These are phyloP conservation scores for Characodon lateralis DNA, from an alignment of 2,797 vertebrate genomes.

Conservation along the genomic window DNA sequence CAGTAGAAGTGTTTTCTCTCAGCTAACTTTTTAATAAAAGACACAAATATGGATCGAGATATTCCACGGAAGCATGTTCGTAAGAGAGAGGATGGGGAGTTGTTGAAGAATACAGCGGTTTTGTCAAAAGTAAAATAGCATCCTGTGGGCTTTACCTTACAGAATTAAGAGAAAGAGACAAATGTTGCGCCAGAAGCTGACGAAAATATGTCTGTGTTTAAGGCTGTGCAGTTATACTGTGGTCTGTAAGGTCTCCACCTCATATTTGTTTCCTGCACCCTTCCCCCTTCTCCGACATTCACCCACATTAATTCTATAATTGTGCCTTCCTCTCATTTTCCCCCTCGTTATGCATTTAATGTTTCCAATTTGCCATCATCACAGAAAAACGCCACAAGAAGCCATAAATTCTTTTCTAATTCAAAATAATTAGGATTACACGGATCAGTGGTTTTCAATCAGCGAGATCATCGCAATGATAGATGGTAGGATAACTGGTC, in stretches of 20 bases:
- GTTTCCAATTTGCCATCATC: constrained; percentile 82
- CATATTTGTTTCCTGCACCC: constrained; percentile 59
- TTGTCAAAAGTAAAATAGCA: constrained; percentile 65
- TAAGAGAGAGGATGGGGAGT: constrained; percentile 64
- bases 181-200: constrained; percentile 52
- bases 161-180: constrained; percentile 60
- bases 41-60: constrained; percentile 71
- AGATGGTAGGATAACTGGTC: constrained; percentile 96
- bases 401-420: constrained; percentile 96
- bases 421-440: constrained; percentile 99
- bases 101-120: constrained; percentile 66
- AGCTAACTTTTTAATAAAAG: constrained; percentile 78
- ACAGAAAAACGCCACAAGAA: constrained; percentile 78
- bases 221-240: constrained; percentile 23
- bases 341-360: constrained; percentile 81
- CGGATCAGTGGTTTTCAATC: constrained; percentile 98
- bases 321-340: constrained; percentile 79
- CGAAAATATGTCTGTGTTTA: constrained; percentile 42
- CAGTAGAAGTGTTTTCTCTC: constrained; percentile 73
- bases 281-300: constrained; percentile 71
- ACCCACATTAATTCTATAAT: constrained; percentile 76
- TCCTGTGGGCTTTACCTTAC: constrained; percentile 68
- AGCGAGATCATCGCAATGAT: constrained; percentile 95
- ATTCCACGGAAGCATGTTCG: constrained; percentile 69
- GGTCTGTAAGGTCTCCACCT: constrained; percentile 46